Percentiles rank a stretch among this genome's conserved stretches.
phyloP scores from a whole-genome alignment of 2,888 invertebrate species.

The Sphaerophoria rueppellii region DNA sequence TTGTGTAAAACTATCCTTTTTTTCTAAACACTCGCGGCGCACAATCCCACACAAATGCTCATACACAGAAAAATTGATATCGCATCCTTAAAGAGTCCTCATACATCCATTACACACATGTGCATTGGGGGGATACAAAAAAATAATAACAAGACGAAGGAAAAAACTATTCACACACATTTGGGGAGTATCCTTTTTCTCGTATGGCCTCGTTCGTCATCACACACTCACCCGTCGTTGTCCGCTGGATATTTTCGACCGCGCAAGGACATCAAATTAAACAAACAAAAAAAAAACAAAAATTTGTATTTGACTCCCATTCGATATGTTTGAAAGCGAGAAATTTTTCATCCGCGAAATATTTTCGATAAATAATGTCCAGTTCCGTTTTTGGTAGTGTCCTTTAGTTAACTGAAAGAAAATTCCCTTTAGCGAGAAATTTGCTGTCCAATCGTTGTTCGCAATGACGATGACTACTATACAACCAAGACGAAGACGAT shows the following conservation, averaged over 20 bases:
- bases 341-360: constrained; percentile 48
- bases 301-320: constrained; percentile 10
- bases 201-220: constrained; percentile 37
- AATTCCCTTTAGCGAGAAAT: constrained; percentile 66
- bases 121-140: constrained; percentile 46
- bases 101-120: constrained; percentile 60
- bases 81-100: constrained; percentile 34
- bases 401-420: constrained; percentile 75
- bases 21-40: constrained; percentile 57
- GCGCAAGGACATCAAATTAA: constrained; percentile 52
- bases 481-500: constrained; percentile 41
- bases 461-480: constrained; percentile 25
- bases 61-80: constrained; percentile 24
- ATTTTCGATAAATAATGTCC: constrained; percentile 69
- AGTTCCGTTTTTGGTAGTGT: constrained; percentile 75
- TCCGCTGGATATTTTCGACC: constrained; percentile 7
- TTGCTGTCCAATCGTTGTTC: constrained; percentile 60
- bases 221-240: constrained; percentile 8
- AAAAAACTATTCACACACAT: constrained; percentile 67
- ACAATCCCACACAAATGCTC: constrained; percentile 49
- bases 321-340: not conserved
- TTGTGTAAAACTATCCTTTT: constrained; percentile 32
- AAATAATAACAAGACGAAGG: constrained; percentile 38
- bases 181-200: constrained; percentile 70
- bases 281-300: no score